Base-by-base conservation (phyloP, 1,140 invertebrate species). In the Chironomus tepperi region DNA sequence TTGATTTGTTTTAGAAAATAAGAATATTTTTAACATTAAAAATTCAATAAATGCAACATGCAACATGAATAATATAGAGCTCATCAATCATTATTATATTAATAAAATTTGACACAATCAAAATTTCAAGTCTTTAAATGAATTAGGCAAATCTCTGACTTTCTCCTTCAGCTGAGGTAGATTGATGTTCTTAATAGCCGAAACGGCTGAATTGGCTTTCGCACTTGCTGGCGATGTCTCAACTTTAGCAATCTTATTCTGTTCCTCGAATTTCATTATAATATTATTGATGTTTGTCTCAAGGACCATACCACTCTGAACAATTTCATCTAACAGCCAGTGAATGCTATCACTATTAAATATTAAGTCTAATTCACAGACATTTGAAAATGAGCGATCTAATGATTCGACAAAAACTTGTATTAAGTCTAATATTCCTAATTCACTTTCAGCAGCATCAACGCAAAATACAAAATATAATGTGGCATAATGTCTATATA, bases 11-110 rank as follows among this genome's bases (percentile, higher is more conserved):
- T 34, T 34, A 34, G 24, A 34, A 34, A 34, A 2, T 2, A 34
- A 88, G 73, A 82, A 88, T 18, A 43, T 86, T 16, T 89, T 34
- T 34, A 34, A 34, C 24, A 34, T 34, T 34, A 34, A 34, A 34
- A 34, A 34, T 34, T 34, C 24, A 34, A 34, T 34, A 34, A 34
- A 34, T 34, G 24, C 24, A 34, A 34, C 24, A 34, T 34, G 24
- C 24, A 34, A 34, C 24, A 34, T 34, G 24, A 34, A 34, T 34
- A 34, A 34, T 34, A 34, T 34, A 34, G 24, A 34, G 24, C 24
- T 34, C 24, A 34, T 34, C 24, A 34, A 34, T 34, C 24, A 34
- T 34, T 34, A 34, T 34, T 34, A 34, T 34, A 34, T 34, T 34
- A 34, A 34, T 34, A 34, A 34, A 34, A 34, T 57, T 57, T 57